Evolutionary conservation across 2,888 invertebrate species (phyloP), one percentile per base, ranked within the genome.

Genomic region (Fissipunctia ypsillon): DNA sequence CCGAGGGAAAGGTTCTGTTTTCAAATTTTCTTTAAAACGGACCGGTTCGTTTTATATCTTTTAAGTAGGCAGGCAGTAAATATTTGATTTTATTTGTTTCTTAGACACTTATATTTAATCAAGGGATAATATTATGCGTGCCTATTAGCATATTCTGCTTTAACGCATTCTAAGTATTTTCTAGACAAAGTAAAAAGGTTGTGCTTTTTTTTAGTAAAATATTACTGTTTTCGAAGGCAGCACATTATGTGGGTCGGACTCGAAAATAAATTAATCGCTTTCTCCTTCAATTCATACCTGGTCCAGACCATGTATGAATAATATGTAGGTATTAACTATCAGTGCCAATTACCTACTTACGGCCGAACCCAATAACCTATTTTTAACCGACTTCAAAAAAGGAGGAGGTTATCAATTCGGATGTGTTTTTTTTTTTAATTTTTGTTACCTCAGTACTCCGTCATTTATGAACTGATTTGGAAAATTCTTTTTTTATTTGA

Each of bases 21-120:
- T 88, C 82, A 87, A 88, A 87, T 89, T 88, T 88, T 77, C 81
- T 76, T 83, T 82, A 78, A 80, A 87, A 78, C 50, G 68, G 67
- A 84, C 80, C 83, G 83, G 74, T 84, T 79, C 78, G 78, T 81
- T 86, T 84, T 82, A 80, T 79, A 80, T 79, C 67, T 87, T 87
- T 84, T 82, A 86, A 85, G 69, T 76, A 74, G 52, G 57, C 57
- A 75, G 48, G 67, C 66, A 59, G 77, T 80, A 82, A 87, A 82
- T 85, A 85, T 82, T 83, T 83, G 71, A 80, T 69, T 83, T 78
- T 35, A 75, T 67, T 76, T 76, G 63, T 78, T 67, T 50, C 43
- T 69, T 57, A 64, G 35, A 60, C 48, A 64, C 52, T 73, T 59
- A 45, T 45, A 67, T 64, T 57, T 65, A 50, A 52, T 48, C 50